Evolutionary conservation across 2,797 vertebrate species (phyloP).

Genomic region (Dicrostonyx torquatus): DNA sequence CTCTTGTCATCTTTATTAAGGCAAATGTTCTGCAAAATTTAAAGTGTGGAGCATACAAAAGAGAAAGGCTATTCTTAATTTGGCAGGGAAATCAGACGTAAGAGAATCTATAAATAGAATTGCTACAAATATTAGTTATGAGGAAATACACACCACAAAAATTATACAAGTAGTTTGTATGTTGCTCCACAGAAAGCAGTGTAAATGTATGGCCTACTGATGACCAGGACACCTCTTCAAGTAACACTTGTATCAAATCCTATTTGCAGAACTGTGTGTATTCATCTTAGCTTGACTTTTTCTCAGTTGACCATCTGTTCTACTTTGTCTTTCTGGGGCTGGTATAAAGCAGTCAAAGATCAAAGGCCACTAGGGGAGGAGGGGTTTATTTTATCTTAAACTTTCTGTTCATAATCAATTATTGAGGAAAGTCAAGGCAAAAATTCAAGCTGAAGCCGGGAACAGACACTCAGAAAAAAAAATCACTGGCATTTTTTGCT

Average conservation of each 20-base stretch:
- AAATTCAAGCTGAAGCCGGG: background rate
- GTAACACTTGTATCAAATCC: background rate
- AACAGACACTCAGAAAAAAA: background rate
- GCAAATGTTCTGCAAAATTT: background rate
- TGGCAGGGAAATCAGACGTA: background rate
- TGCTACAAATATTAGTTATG: background rate
- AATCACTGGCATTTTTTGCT: too few relatives aligned
- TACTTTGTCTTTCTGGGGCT: background rate
- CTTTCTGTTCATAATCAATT: background rate
- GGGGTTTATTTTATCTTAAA: background rate
- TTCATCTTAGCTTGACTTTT: constrained; percentile 16
- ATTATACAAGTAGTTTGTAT: background rate
- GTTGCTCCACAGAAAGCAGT: background rate
- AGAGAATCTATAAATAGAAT: background rate
- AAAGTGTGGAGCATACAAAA: background rate
- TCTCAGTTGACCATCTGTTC: background rate
- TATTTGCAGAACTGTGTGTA: background rate
- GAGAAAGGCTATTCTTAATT: background rate
- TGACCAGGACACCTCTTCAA: background rate
- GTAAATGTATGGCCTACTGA: background rate
- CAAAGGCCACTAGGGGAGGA: background rate
- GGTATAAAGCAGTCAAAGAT: background rate
- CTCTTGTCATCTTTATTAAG: background rate
- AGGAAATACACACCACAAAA: background rate
- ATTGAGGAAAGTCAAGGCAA: background rate